A percentile compares a stretch with the other conserved stretches of the same genome.
Evolutionary conservation across 2,888 invertebrate species (phyloP).

Genomic region (Pinctada fucata): DNA sequence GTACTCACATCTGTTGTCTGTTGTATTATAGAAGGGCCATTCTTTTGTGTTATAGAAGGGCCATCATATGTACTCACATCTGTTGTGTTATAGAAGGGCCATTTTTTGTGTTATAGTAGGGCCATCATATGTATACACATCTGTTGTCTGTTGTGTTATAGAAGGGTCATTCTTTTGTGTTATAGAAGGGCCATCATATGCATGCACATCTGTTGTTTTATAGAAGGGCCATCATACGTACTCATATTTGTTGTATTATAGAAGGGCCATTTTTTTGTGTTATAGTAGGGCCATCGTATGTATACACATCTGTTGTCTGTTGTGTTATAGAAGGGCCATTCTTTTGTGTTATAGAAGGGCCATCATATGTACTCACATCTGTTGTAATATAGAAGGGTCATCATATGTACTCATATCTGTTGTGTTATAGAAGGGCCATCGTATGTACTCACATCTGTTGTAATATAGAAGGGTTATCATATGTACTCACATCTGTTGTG

Average conservation of each 20-base stretch:
- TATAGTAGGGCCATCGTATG: too few relatives aligned
- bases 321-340: too few relatives aligned
- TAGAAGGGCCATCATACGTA: too few relatives aligned
- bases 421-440: constrained; percentile 66
- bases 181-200: constrained; percentile 70
- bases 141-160: constrained; percentile 64
- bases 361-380: constrained; percentile 63
- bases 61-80: constrained; percentile 65
- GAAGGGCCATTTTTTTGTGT: too few relatives aligned
- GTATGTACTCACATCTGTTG: constrained; percentile 65
- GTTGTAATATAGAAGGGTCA: constrained; percentile 68
- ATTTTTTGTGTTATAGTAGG: constrained; percentile 61
- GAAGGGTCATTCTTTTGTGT: constrained; percentile 64
- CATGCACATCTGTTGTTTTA: too few relatives aligned
- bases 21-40: constrained; percentile 67
- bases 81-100: too few relatives aligned
- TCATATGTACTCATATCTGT: constrained; percentile 67
- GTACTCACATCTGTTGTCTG: too few relatives aligned
- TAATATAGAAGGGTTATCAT: constrained; percentile 55
- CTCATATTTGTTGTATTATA: constrained; percentile 64
- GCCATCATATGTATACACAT: constrained; percentile 71
- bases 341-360: constrained; percentile 66
- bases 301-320: constrained; percentile 63
- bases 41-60: too few relatives aligned
- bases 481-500: constrained; percentile 59